Evolutionary conservation across 1,140 invertebrate genomes (phyloP), one percentile per base, ranked within the genome.

Genomic region (Megathymus violae): DNA sequence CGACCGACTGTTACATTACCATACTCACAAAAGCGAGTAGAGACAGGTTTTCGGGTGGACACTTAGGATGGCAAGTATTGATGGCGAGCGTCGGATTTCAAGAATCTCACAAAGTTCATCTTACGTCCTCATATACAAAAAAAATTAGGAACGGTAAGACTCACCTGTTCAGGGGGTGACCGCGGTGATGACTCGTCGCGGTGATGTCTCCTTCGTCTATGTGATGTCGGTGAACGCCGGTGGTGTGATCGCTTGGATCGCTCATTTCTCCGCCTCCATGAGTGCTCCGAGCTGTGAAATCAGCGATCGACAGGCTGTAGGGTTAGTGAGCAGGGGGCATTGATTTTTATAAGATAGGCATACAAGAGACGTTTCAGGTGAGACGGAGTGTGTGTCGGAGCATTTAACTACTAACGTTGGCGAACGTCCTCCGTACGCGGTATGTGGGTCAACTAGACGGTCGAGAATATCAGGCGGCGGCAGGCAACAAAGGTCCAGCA

Each of bases 201-300:
- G 70, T 93, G 92, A 71, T 93, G 92, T 75, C 92, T 92, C 78
- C 93, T 92, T 71, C 92, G 91, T 66, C 92, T 87, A 74, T 92
- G 91, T 38, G 93, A 92, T 65, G 91, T 92, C 11, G 93, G 93
- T 64, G 93, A 93, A 72, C 93, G 92, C 72, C 90, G 92, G 72
- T 93, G 92, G 75, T 93, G 93, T 68, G 93, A 93, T 70, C 93
- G 88, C 89, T 93, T 93, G 63, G 93, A 93, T 64, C 93, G 92
- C 82, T 93, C 92, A 89, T 93, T 92, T 73, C 92, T 91, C 64
- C 93, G 92, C 73, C 92, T 91, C 88, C 92, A 93, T 78, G 91
- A 92, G 78, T 93, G 92, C 87, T 93, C 93, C 82, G 93, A 93
- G 89, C 93, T 93, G 88, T 83, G 86, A 84, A 89, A 91, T 91